phyloP scores from a whole-genome alignment of 2,113 vertebrate species.

The Myiagra hebetior region DNA sequence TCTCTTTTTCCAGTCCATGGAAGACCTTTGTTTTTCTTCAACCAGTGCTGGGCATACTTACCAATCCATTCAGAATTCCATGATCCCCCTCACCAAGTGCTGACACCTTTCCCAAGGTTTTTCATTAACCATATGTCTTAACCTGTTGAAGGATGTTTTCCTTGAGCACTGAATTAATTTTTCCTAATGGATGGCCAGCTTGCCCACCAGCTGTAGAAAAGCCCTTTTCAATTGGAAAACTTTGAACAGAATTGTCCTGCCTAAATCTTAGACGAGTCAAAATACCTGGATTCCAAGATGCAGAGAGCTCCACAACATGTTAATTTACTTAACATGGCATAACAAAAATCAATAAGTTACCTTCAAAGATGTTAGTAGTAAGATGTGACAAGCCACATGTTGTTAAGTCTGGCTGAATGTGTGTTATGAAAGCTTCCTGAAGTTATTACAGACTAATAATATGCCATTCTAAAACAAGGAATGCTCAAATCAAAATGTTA shows the following conservation, averaged over 20 bases:
- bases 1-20: not conserved
- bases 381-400: conserved; percentile 3
- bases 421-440: not conserved
- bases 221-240: not conserved
- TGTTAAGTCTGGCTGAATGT: conserved; percentile 1
- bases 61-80: not conserved
- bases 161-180: not conserved
- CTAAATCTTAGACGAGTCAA: not conserved
- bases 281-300: not conserved
- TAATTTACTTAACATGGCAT: conserved; percentile 32
- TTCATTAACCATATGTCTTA: not conserved
- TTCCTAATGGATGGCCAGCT: not conserved
- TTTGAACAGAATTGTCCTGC: not conserved
- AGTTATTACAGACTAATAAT: not conserved
- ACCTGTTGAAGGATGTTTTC: not conserved
- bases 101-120: not conserved
- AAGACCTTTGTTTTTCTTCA: not conserved
- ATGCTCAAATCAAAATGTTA: not conserved
- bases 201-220: not conserved
- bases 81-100: not conserved
- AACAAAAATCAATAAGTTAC: conserved; percentile 40
- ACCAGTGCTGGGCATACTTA: not conserved
- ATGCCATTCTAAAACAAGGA: not conserved
- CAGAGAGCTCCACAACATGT: not conserved
- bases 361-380: conserved; percentile 18